phyloP scores from a whole-genome alignment of 2,113 vertebrate species.

The Gnathochromis pfefferi region DNA sequence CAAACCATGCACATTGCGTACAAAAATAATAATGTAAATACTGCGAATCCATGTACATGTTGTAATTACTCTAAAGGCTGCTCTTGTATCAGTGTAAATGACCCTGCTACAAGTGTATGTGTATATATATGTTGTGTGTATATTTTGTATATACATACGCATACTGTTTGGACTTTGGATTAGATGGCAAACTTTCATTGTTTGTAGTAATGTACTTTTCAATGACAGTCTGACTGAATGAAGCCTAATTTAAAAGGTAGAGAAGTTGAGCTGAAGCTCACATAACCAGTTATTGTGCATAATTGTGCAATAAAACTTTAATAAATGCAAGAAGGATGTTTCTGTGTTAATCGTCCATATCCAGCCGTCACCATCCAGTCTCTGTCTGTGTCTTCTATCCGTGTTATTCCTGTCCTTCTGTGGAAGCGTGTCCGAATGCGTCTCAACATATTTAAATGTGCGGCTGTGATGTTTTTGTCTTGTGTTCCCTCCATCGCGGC shows the following conservation, averaged over 20 bases:
- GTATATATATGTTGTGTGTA: background rate
- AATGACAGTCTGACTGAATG: background rate
- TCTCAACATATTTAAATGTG: background rate
- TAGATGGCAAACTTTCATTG: background rate
- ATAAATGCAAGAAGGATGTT: background rate
- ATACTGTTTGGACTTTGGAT: fast-evolving
- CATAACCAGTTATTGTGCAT: background rate
- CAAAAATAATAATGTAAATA: background rate
- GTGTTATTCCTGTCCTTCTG: background rate
- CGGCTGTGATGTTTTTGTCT: background rate
- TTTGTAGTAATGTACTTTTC: background rate
- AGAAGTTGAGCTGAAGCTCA: background rate
- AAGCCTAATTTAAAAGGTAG: background rate
- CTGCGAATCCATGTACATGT: background rate
- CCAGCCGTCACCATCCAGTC: background rate
- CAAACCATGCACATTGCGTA: background rate
- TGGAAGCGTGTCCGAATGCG: background rate
- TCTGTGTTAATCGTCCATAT: background rate
- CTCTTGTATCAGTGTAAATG: background rate
- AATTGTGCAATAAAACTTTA: background rate
- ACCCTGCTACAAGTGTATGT: background rate
- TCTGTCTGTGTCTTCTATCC: background rate
- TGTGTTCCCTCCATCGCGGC: constrained; percentile 7
- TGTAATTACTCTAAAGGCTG: background rate
- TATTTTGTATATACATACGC: background rate